Base-by-base conservation (phyloP, 1,140 invertebrate species). In the Leptonema lineaticorne region DNA sequence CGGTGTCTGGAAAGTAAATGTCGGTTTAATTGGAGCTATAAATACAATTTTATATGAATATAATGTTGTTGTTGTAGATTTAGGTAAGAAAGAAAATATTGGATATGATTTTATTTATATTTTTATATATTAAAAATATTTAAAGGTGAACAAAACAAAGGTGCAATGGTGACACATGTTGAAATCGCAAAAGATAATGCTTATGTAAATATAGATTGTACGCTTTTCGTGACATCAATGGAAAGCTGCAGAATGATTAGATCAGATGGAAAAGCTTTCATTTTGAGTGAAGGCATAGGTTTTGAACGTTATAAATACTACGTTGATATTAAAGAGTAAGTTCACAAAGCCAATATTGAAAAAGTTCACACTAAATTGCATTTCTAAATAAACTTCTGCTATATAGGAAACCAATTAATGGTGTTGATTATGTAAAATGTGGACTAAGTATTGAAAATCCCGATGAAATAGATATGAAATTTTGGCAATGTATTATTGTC, bases 211-310 rank as follows among this genome's bases (percentile, higher is more conserved):
- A 68, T 68, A 14, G 58, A 30, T 28, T 69, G 67, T 57, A 65
- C 41, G 16, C 24, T 69, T 16, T 24, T 53, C 16, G 33, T 69
- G 5, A 24, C 30, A 14, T 46, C 37, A 6, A 58, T 50, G 27
- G 63, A 69, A 24, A 64, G 59, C 24, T 72, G 71, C 30, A 8
- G 16, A 4, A 67, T 72, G 46, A 48, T 50, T 3, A 63, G 71
- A 59, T 37, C 46, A 7, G 71, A 69, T 59, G 71, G 71, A 14
- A 18, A 33, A 20, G 27, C 45, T 2, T 69, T 72, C 26, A 64
- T 64, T 2, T 46, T 65, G 16, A 67, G 11, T 18, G 63, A 67
- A 46, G 64, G 68, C 3, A 41, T 69, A 37, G 60, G 41, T 8
- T 53, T 45, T 37, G 71, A 30, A 22, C 26, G 57, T 22, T 72